Evolutionary conservation across 1,140 invertebrate species (phyloP).

Genomic region (Drosophila prosaltans): DNA sequence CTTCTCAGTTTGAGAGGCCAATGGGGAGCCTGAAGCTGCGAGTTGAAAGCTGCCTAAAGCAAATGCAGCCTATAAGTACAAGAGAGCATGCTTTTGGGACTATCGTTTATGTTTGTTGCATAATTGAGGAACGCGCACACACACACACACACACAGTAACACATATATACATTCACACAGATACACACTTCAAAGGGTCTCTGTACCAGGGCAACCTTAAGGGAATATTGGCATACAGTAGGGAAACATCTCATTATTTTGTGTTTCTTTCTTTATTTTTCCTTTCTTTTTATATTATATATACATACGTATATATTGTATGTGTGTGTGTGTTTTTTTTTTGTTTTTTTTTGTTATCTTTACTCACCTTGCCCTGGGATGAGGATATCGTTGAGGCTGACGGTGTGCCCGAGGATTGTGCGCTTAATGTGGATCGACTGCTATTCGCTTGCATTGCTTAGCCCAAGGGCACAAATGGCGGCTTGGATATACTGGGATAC

Average conservation of each 20-base stretch:
- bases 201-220: slow-evolving; percentile 22
- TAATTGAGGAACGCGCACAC: slow-evolving; percentile 21
- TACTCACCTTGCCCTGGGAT: slow-evolving; percentile 79
- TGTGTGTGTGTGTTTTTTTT: neutral
- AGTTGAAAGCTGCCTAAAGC: slow-evolving; percentile 12
- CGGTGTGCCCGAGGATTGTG: slow-evolving; percentile 82
- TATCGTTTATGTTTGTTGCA: slow-evolving; percentile 23
- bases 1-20: slow-evolving; percentile 1
- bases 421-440: slow-evolving; percentile 78
- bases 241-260: slow-evolving; percentile 21
- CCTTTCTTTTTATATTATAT: neutral
- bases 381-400: slow-evolving; percentile 81
- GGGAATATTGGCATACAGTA: slow-evolving; percentile 43
- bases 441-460: slow-evolving; percentile 81
- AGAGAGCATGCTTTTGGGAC: slow-evolving; percentile 19
- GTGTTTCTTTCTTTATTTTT: neutral
- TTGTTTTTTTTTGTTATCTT: slow-evolving; percentile 6
- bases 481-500: slow-evolving; percentile 20
- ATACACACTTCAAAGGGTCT: slow-evolving; percentile 25
- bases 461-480: slow-evolving; percentile 41
- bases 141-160: slow-evolving; percentile 2
- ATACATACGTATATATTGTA: neutral
- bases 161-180: neutral
- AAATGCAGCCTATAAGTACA: slow-evolving; percentile 18
- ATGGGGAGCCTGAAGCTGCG: slow-evolving; percentile 4